Conservation (phyloP, 2,113 vertebrate genomes). For the Panthera leo region DNA sequence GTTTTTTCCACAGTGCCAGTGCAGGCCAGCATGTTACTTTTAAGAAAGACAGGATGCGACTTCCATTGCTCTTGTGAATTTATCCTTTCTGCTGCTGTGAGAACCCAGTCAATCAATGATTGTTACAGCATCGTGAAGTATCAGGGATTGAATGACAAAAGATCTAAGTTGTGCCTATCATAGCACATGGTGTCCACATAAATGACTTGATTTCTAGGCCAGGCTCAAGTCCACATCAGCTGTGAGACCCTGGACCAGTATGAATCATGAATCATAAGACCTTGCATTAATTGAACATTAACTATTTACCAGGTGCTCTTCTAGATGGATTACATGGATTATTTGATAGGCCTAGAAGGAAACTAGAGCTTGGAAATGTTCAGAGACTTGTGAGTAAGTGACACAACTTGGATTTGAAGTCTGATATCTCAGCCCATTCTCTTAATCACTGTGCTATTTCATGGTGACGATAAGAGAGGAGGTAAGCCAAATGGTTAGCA, state of each 20-base stretch:
- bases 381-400: background rate
- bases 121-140: background rate
- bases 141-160: background rate
- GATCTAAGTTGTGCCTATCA: background rate
- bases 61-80: background rate
- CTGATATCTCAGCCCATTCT: background rate
- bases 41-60: background rate
- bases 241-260: background rate
- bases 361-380: background rate
- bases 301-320: background rate
- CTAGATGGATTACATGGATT: background rate
- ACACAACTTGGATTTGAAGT: background rate
- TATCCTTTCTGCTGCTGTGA: background rate
- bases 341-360: background rate
- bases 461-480: background rate
- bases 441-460: slow-evolving; percentile 22
- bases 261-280: background rate
- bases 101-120: background rate
- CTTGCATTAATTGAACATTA: background rate
- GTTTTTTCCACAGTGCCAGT: background rate
- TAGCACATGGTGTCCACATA: background rate
- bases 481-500: background rate
- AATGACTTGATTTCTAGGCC: background rate
- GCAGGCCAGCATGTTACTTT: background rate
- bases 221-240: background rate